Evolutionary conservation across 2,113 vertebrate species (phyloP), one percentile per base, ranked within the genome.

Genomic region (Nerophis lumbriciformis): DNA sequence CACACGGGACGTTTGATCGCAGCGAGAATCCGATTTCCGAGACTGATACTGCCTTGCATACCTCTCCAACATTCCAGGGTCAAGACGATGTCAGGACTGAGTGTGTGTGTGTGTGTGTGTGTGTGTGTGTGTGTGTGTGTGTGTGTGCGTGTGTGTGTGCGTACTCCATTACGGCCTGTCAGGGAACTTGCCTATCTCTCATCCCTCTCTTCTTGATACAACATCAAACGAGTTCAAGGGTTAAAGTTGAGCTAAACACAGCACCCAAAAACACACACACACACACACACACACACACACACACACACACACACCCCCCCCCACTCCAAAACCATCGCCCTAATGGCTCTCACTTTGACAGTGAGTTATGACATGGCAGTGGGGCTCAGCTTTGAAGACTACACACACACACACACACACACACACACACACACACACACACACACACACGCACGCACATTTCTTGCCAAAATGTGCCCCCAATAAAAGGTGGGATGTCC

Each of bases 21-120:
- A 55, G 78, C 55, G 81, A 86, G 76, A 84, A 86, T 85, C 82
- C 82, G 84, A 88, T 86, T 84, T 82, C 67, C 65, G 54, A 64
- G 75, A 85, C 76, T 81, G 86, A 88, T 88, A 88, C 78, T 12
- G 78, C 63, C 69, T 65, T 35, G 65, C 84, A 88, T 86, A 83
- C 86, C 84, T 85, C 76, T 77, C 52, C 76, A 58, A 72, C 86
- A 88, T 88, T 86, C 84, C 84, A 85, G 82, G 84, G 86, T 88
- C 84, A 85, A 68, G 73, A 69, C 53, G 73, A 83, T 84, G 83
- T 83, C 84, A 79, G 63, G 72, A 76, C 67, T 35, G 37, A 69
- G 75, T 75, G 73, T 63, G 74, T 65, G 56, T 72, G 58, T 65
- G 47, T 45, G 38, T 61, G 49, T 53, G 69, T 61, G 66, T 44